Conservation (phyloP, 2,113 vertebrate genomes). For the Chloropsis cyanopogon region DNA sequence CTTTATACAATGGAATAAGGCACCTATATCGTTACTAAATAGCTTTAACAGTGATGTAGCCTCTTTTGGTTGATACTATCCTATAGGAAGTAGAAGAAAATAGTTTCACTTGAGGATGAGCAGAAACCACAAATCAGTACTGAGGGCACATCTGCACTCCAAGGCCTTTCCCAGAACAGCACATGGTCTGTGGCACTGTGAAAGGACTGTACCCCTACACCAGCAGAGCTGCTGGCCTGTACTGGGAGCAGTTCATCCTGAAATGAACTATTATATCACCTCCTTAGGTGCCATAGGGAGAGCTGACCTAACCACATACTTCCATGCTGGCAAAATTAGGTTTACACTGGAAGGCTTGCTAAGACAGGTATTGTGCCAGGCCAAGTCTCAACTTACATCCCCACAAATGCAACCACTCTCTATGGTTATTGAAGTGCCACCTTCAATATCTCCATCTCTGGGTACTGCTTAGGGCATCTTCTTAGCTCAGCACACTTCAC, state of each 20-base stretch:
- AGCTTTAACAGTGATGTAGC: background rate
- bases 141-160: background rate
- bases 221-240: background rate
- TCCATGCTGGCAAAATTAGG: background rate
- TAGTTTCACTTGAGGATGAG: background rate
- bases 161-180: background rate
- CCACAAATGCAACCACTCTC: background rate
- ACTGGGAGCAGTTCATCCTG: background rate
- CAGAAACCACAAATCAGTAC: background rate
- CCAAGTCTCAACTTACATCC: background rate
- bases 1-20: background rate
- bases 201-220: background rate
- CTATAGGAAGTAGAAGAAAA: background rate
- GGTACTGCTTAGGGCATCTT: background rate
- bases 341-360: background rate
- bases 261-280: background rate
- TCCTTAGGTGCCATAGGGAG: background rate
- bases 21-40: background rate
- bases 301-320: background rate
- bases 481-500: background rate
- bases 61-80: background rate
- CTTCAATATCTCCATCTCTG: background rate
- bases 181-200: background rate
- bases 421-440: background rate
- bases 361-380: background rate